Evolutionary conservation across 2,888 invertebrate genomes (phyloP), one percentile per base, ranked within the genome.

Genomic region (Aspidiotus rigidus): DNA sequence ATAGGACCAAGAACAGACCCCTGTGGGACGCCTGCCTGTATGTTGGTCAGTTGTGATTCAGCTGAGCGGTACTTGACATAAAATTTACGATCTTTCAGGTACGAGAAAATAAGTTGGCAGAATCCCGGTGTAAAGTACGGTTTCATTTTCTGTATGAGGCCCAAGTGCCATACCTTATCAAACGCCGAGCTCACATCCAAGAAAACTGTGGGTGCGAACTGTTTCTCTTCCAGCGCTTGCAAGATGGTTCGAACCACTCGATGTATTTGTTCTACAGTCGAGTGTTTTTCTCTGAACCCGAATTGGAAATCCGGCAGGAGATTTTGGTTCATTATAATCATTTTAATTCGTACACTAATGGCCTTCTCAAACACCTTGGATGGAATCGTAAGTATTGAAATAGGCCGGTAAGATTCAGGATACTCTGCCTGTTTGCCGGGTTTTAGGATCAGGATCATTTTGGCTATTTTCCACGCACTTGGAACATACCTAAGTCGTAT

Each of bases 1-100:
- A 16, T 57, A 17, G 57, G 57, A 57, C 57, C 69, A 53, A 67
- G 44, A 44, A 67, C 57, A 15, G 44, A 59, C 17, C 60, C 67
- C 56, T 60, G 67, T 49, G 60, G 67, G 40, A 67, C 57, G 16
- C 66, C n/a, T 59, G 67, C 13, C 54, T n/a, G 44, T 16, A 56
- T 69, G 54, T 44, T 44, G 49, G 44, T 69, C 40, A 40, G 6
- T 56, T 64, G 10, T 13, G n/a, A 39, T 7, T 13, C 64, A 3
- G 10, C 54, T 56, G 59, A 17, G 17, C 17, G 16, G 16, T n/a
- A 17, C 17, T 57, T n/a, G 17, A 57, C 17, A 16, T 57, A 57
- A 16, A 57, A 57, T 17, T 57, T 10, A 5, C 57, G 15, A 57
- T 17, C 57, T 16, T 17, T 57, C 57, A 57, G 57, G 17, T 57